These are phyloP conservation scores for Mus spretus DNA, from an alignment of 2,797 vertebrate genomes.

Conservation along the genomic window DNA sequence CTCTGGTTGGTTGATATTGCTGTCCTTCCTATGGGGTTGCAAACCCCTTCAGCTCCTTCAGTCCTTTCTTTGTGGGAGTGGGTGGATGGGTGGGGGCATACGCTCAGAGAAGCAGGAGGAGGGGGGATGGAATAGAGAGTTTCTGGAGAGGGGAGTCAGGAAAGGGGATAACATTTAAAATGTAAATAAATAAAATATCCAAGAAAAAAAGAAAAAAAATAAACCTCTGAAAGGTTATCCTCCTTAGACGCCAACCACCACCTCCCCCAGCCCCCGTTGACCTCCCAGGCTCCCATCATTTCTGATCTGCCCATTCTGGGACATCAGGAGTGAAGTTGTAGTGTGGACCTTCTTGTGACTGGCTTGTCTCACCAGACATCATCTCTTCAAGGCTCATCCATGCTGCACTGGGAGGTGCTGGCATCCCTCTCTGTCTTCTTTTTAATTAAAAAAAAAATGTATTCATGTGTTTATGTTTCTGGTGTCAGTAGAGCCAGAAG, in stretches of 20 bases:
- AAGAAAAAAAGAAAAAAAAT: no score
- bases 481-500: neutral
- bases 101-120: no score
- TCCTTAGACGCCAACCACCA: neutral
- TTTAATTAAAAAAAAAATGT: neutral
- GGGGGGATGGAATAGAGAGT: no score
- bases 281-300: neutral
- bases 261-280: no score
- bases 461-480: neutral
- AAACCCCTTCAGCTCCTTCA: no score
- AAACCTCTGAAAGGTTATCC: neutral
- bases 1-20: no score
- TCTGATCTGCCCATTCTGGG: neutral
- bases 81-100: no score
- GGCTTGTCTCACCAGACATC: neutral
- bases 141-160: no score
- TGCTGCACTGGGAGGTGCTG: neutral
- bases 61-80: no score
- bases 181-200: no score
- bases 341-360: neutral
- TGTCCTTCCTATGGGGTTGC: no score
- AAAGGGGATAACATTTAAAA: no score
- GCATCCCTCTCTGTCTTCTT: neutral
- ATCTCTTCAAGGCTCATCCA: neutral
- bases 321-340: neutral